Evolutionary conservation across 1,140 invertebrate species (phyloP), one percentile per base, ranked within the genome.

Genomic region (Micrasema minimum): DNA sequence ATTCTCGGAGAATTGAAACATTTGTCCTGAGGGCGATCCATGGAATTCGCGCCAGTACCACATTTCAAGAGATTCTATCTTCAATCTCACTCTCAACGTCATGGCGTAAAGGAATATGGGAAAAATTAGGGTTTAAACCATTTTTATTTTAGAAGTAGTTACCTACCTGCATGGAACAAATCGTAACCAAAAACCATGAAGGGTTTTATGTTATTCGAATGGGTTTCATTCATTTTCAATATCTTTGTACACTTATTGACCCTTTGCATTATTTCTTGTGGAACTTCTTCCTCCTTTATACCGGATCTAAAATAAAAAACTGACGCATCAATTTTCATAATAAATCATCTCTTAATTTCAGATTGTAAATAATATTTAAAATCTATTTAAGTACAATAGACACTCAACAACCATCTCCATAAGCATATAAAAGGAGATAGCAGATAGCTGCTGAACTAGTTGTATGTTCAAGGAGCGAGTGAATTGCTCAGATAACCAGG

Each of bases 121-220:
- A n/a, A n/a, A n/a, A n/a, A n/a, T n/a, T n/a, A n/a, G n/a, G n/a
- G n/a, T n/a, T n/a, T n/a, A n/a, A n/a, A n/a, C n/a, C n/a, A n/a
- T n/a, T n/a, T n/a, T n/a, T n/a, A n/a, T n/a, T 37, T 4, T 14
- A 35, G 20, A 23, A 20, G n/a, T 20, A 55, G 20, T 5, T 72
- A 74, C 0, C 0, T 77, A 14, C 90, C 90, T 3, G 83, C 83
- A 76, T 86, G 81, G 74, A 87, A 86, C 0, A 88, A 50, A 78
- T 92, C 87, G 72, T 90, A 88, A n/a, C 90, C 90, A 77, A 81
- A 84, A 3, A 87, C 85, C 12, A 84, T 85, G 71, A 92, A 92
- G 1, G 89, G 84, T 48, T 84, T 79, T 46, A 87, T 78, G 10
- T 79, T 51, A 35, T 78, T 76, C n/a, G 76, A 80, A 1, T 82